These are phyloP conservation scores for Podargus strigoides DNA, from an alignment of 2,797 vertebrate genomes.

Conservation along the genomic window DNA sequence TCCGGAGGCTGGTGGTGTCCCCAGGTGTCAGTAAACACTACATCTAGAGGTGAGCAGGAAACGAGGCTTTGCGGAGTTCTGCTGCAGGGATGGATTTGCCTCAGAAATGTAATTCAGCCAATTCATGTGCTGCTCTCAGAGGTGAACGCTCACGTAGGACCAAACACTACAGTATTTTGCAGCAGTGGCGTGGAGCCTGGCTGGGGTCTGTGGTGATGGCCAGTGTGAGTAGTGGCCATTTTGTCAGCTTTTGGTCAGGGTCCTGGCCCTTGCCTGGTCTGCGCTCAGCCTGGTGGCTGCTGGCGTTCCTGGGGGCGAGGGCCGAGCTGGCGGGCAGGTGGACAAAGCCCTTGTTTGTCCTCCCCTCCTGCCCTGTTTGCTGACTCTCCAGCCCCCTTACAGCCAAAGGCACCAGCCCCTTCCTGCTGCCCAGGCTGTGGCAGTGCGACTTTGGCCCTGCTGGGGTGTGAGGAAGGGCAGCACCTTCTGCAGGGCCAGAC, in stretches of 20 bases:
- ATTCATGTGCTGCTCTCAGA: background rate
- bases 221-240: too few species aligned
- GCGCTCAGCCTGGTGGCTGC: background rate
- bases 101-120: background rate
- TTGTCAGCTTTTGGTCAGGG: too few species aligned
- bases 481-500: too few species aligned
- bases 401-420: background rate
- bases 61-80: background rate
- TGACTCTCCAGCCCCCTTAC: background rate
- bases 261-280: background rate
- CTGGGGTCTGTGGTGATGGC: too few species aligned
- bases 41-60: background rate
- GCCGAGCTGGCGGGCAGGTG: background rate
- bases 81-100: background rate
- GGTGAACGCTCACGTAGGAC: background rate
- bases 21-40: rapidly evolving
- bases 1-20: rapidly evolving
- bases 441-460: too few species aligned
- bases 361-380: background rate
- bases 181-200: rapidly evolving
- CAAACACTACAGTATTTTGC: background rate
- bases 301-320: rapidly evolving
- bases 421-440: background rate
- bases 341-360: rapidly evolving
- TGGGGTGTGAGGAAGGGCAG: too few species aligned